A percentile compares a stretch with the other conserved stretches of the same genome.
Evolutionary conservation across 2,888 invertebrate genomes (phyloP).

Genomic region (Amphiduros pacificus): DNA sequence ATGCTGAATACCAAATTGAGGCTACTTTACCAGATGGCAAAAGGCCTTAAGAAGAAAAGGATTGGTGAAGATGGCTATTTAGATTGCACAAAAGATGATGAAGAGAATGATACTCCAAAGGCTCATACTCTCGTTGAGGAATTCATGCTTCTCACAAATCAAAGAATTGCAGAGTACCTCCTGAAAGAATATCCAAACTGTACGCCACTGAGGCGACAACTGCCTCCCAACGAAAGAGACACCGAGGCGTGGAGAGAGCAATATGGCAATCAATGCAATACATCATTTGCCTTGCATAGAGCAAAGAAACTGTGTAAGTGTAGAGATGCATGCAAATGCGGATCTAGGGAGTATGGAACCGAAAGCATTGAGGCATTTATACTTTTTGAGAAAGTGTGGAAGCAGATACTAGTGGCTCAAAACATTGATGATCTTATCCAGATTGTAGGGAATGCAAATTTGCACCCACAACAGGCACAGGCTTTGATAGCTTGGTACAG

Average conservation of each 20-base stretch:
- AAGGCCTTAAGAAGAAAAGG: not conserved
- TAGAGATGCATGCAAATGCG: no score
- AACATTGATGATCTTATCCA: not conserved
- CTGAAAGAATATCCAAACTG: not conserved
- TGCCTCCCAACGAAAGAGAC: not conserved
- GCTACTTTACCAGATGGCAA: conserved; percentile 1
- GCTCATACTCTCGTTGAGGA: conserved; percentile 17
- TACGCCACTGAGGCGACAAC: not conserved
- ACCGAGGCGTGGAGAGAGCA: not conserved
- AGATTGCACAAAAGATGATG: not conserved
- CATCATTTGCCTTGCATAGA: not conserved
- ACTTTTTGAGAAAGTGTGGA: not conserved
- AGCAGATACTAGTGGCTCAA: no score
- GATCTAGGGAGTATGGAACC: no score
- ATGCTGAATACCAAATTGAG: not conserved
- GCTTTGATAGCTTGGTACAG: not conserved
- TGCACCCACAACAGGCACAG: not conserved
- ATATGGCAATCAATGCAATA: not conserved
- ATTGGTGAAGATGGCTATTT: not conserved
- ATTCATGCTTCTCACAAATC: conserved; percentile 12
- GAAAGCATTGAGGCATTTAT: not conserved
- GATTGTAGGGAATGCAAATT: not conserved
- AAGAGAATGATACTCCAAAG: not conserved
- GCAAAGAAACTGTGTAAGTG: not conserved
- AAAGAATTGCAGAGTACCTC: conserved; percentile 2